phyloP scores from a whole-genome alignment of 2,888 invertebrate genomes.

The Prosopocoilus inquinatus region DNA sequence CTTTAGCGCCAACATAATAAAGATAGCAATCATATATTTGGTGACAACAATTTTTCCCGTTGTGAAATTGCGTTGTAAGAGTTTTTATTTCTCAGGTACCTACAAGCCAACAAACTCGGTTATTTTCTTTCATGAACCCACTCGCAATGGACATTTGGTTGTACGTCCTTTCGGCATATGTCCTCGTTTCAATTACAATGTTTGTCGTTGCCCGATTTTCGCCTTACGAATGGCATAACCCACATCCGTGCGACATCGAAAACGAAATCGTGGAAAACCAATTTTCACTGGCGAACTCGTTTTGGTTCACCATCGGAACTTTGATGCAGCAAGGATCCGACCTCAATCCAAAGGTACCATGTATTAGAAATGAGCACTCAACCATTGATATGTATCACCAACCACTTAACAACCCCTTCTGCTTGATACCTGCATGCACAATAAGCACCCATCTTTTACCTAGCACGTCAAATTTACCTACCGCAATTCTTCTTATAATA shows the following conservation, averaged over 20 bases:
- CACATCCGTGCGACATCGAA: constrained; percentile 76
- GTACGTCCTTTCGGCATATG: constrained; percentile 89
- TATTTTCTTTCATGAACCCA: constrained; percentile 96
- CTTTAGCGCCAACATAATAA: too few relatives aligned
- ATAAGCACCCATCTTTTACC: constrained; percentile 7
- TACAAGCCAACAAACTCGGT: constrained; percentile 80
- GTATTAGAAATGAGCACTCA: constrained; percentile 22
- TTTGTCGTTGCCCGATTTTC: constrained; percentile 97
- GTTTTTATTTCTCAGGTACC: constrained; percentile 65
- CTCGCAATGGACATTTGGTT: constrained; percentile 96
- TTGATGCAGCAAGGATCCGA: constrained; percentile 92
- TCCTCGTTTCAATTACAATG: constrained; percentile 88
- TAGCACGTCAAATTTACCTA: background rate
- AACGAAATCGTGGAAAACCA: constrained; percentile 90
- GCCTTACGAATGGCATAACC: constrained; percentile 92
- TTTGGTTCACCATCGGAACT: constrained; percentile 96
- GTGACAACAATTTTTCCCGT: too few relatives aligned
- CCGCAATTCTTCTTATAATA: background rate
- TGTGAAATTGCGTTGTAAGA: too few relatives aligned
- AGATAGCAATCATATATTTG: too few relatives aligned
- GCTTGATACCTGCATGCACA: constrained; percentile 8
- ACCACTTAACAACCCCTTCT: constrained; percentile 13
- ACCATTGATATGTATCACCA: constrained; percentile 14
- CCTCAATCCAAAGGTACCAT: constrained; percentile 82
- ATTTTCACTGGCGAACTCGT: constrained; percentile 89